Base-by-base conservation (phyloP, 2,888 invertebrate species). In the Thymelicus sylvestris region DNA sequence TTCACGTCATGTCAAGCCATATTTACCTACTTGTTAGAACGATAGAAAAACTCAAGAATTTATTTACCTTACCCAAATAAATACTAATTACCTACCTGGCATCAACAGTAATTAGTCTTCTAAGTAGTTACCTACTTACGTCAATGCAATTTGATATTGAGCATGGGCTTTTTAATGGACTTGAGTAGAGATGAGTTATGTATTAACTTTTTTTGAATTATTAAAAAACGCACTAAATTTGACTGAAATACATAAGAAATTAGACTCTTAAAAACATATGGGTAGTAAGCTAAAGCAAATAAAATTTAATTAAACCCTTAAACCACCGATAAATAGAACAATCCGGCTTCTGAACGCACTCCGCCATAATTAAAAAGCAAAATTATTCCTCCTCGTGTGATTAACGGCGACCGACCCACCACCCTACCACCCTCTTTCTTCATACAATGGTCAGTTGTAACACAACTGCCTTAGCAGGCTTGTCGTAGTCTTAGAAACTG, bases 351-450 rank as follows among this genome's bases (percentile, higher is more conserved):
- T 55, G 63, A 90, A 91, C 90, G 91, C 92, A 91, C 90, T 86
- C 81, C 79, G 81, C 81, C 83, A 83, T 90, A 92, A 92, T 93
- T 92, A 93, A 92, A 93, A 88, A 88, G 89, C 91, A 89, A 90
- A 90, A 91, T 91, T 91, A 90, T 91, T 91, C 88, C 90, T 88
- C 86, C 80, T 83, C 78, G 74, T 79, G 87, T 91, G 90, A 91
- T 92, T 90, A 90, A 90, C 85, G 71, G 81, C 81, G 86, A 84
- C 84, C 70, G 63, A 78, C 83, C 82, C 80, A 63, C 78, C 76
- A 74, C 83, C 82, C 80, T 74, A 65, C 77, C 81, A 80, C 86
- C 89, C 86, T 82, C 80, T 87, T 91, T 89, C 91, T 90, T 90
- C 86, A 83, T 81, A 88, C 86, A 85, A 83, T 86, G 93, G 93